Conservation (phyloP, 2,888 invertebrate genomes). For the Crematogaster levior region DNA sequence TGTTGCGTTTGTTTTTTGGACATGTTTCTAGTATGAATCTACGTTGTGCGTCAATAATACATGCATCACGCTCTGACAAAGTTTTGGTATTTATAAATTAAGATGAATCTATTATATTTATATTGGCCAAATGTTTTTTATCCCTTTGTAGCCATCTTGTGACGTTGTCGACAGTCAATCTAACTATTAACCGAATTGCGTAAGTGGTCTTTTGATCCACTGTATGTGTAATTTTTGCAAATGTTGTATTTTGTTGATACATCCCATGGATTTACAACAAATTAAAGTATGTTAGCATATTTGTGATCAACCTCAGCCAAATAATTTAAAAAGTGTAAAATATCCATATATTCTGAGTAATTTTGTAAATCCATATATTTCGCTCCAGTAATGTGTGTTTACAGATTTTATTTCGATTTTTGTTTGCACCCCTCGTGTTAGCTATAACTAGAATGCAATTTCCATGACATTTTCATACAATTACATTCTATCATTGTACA, state of each 20-base stretch:
- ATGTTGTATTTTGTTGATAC: constrained; percentile 72
- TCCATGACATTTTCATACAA: constrained; percentile 66
- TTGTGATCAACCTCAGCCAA: constrained; percentile 3
- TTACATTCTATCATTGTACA: constrained; percentile 72
- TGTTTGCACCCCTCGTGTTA: constrained; percentile 77
- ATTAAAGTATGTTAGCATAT: constrained; percentile 19
- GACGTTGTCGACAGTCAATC: constrained; percentile 96
- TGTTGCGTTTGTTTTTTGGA: constrained; percentile 66
- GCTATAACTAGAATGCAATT: constrained; percentile 81
- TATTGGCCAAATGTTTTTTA: constrained; percentile 84
- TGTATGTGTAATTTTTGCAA: constrained; percentile 81
- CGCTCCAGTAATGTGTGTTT: constrained; percentile 68
- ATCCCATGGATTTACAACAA: constrained; percentile 80
- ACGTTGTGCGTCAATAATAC: constrained; percentile 70
- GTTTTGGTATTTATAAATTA: constrained; percentile 69
- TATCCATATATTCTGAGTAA: constrained; percentile 23
- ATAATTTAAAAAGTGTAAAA: background rate
- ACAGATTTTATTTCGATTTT: constrained; percentile 70
- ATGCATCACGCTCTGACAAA: constrained; percentile 70
- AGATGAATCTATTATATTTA: constrained; percentile 73
- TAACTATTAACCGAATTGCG: constrained; percentile 96
- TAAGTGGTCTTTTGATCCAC: constrained; percentile 89
- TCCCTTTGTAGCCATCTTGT: constrained; percentile 93
- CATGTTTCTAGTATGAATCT: constrained; percentile 69
- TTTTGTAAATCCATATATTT: constrained; percentile 77